Evolutionary conservation across 2,888 invertebrate genomes (phyloP).

Genomic region (Loripinus fragilis): DNA sequence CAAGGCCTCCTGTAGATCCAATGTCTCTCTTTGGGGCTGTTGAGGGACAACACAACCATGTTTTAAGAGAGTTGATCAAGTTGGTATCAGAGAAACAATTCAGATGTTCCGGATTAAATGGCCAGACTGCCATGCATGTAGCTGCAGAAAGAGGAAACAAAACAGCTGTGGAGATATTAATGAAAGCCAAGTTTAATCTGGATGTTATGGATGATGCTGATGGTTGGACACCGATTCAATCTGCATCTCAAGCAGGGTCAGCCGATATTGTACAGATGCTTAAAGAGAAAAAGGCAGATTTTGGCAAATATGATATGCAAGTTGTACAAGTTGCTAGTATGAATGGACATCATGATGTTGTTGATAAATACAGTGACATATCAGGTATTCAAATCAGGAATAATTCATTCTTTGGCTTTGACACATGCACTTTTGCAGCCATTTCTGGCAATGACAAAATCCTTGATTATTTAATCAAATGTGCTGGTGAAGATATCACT

Average conservation of each 20-base stretch:
- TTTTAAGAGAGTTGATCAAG: not conserved
- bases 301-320: not conserved
- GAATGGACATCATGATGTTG: not conserved
- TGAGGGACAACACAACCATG: not conserved
- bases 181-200: not conserved
- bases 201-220: not conserved
- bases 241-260: not conserved
- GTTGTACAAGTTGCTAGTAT: not conserved
- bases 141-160: constrained; percentile 3
- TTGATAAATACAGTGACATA: not conserved
- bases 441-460: not conserved
- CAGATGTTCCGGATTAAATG: not conserved
- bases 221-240: not conserved
- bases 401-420: not conserved
- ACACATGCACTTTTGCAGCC: not conserved
- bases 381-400: not conserved
- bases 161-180: not conserved
- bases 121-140: not conserved
- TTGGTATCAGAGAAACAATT: not conserved
- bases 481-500: not conserved
- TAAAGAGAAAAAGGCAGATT: not conserved
- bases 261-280: not conserved
- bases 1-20: not conserved
- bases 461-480: not conserved
- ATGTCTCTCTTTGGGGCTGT: constrained; percentile 7